Evolutionary conservation across 2,797 vertebrate species (phyloP).

Genomic region (Micromesistius poutassou): DNA sequence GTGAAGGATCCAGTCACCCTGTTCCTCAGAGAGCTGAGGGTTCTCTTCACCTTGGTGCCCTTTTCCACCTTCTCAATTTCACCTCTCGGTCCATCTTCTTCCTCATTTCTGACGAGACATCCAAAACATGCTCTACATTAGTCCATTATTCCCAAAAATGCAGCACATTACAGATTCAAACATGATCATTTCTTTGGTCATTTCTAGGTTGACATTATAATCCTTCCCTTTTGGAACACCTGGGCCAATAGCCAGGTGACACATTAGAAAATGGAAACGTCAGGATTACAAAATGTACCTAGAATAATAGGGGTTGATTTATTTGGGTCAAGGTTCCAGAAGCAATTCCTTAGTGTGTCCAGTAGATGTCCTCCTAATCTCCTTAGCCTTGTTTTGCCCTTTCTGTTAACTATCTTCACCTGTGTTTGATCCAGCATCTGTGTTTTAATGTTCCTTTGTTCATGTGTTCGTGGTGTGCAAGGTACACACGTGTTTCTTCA

Average conservation of each 20-base stretch:
- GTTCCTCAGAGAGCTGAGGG: slow-evolving; percentile 87
- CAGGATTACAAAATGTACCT: background rate
- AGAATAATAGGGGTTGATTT: background rate
- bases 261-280: background rate
- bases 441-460: no score
- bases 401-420: no score
- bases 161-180: background rate
- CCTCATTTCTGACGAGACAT: slow-evolving; percentile 72
- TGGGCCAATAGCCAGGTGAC: background rate
- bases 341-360: no score
- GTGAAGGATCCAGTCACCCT: slow-evolving; percentile 89
- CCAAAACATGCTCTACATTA: slow-evolving; percentile 3
- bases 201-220: background rate
- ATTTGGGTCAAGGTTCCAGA: background rate
- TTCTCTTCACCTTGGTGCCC: slow-evolving; percentile 86
- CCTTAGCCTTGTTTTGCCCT: no score
- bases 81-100: slow-evolving; percentile 69
- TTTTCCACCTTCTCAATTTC: slow-evolving; percentile 80
- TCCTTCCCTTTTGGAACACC: background rate
- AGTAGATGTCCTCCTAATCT: no score
- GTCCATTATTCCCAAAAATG: background rate
- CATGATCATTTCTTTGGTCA: background rate
- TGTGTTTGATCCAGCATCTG: no score
- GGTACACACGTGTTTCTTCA: no score
- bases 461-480: no score